Conservation (phyloP, 2,113 vertebrate genomes). For the Lasiurus cinereus region DNA sequence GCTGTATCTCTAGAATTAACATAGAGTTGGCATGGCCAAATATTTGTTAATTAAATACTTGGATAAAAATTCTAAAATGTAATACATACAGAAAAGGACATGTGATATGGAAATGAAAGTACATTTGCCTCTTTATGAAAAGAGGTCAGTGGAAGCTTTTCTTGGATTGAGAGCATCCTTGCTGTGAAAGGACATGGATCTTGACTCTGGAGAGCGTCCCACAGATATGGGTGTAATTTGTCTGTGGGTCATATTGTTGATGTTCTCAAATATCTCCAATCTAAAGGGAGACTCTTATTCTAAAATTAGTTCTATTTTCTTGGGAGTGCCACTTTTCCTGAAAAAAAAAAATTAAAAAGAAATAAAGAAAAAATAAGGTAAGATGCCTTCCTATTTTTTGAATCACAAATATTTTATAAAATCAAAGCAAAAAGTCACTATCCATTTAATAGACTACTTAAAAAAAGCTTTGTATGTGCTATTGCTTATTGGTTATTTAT, state of each 20-base stretch:
- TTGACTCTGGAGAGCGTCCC: conserved; percentile 22
- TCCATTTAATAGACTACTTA: conserved; percentile 39
- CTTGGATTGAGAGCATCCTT: neutral
- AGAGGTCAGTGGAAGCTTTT: neutral
- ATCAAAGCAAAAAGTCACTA: conserved; percentile 64
- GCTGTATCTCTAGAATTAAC: neutral
- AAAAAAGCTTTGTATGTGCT: neutral
- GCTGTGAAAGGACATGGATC: neutral
- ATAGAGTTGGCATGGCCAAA: neutral
- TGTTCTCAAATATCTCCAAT: conserved; percentile 54
- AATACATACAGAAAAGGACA: neutral
- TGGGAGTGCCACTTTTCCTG: neutral
- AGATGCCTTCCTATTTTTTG: conserved; percentile 10
- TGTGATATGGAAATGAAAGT: neutral
- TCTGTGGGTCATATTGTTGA: neutral
- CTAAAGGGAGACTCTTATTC: conserved; percentile 35
- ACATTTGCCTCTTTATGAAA: neutral
- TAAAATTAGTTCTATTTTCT: conserved; percentile 18
- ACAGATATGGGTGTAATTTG: neutral
- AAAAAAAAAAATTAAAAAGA: neutral
- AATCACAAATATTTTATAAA: conserved; percentile 22
- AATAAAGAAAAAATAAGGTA: too few relatives aligned
- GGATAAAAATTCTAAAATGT: neutral
- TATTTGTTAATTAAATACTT: neutral
- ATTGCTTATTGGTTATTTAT: neutral